These are phyloP conservation scores for Dysdera silvatica DNA, from an alignment of 1,140 invertebrate genomes.

Conservation along the genomic window DNA sequence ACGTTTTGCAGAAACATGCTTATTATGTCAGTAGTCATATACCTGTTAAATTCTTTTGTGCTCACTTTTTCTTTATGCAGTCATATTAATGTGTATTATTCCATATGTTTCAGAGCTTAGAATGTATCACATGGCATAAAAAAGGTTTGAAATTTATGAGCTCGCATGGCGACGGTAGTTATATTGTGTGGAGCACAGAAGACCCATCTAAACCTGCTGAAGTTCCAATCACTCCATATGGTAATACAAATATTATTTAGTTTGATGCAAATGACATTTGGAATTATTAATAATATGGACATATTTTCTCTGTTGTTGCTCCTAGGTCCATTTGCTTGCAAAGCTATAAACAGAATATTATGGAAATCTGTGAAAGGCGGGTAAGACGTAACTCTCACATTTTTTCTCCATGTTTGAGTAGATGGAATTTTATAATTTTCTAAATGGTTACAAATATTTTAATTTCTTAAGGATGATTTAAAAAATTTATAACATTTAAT, in stretches of 20 bases:
- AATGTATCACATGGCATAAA: slow-evolving; percentile 75
- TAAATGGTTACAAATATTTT: background rate
- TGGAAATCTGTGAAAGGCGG: slow-evolving; percentile 43
- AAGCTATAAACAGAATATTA: slow-evolving; percentile 76
- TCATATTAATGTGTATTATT: background rate
- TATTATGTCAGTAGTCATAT: background rate
- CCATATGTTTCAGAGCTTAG: slow-evolving; percentile 63
- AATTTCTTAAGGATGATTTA: background rate
- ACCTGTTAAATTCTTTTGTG: background rate
- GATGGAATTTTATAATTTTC: background rate
- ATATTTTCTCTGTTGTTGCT: slow-evolving; percentile 1
- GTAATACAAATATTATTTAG: no score
- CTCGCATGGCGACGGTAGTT: slow-evolving; percentile 90
- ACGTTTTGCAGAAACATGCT: background rate
- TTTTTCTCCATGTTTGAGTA: background rate
- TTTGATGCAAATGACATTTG: no score
- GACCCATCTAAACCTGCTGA: slow-evolving; percentile 56
- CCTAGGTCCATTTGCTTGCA: slow-evolving; percentile 78
- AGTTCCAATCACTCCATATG: slow-evolving; percentile 72
- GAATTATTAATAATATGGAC: no score
- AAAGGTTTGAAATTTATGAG: slow-evolving; percentile 71
- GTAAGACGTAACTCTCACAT: slow-evolving; percentile 15
- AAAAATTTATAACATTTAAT: no score
- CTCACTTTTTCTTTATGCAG: background rate
- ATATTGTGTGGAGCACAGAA: slow-evolving; percentile 60